Evolutionary conservation across 1,140 invertebrate species (phyloP).

Genomic region (Megalopta genalis): DNA sequence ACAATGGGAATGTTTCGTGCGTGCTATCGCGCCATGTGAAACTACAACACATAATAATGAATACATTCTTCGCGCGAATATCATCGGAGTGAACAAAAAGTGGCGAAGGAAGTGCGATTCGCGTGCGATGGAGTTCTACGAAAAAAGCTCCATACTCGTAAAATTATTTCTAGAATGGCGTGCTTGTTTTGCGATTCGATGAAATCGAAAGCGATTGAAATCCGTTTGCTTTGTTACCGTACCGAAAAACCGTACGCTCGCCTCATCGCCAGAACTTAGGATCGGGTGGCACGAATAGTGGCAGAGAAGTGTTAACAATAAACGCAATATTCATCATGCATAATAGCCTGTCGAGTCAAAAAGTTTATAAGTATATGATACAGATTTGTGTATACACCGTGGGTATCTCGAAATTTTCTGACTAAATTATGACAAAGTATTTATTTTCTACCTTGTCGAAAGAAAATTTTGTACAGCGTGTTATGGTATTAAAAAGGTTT

Average conservation of each 20-base stretch:
- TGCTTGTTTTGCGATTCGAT: too few species aligned
- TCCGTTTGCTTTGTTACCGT: too few species aligned
- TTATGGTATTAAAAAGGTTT: too few species aligned
- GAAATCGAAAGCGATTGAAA: too few species aligned
- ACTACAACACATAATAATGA: background rate
- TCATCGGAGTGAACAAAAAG: background rate
- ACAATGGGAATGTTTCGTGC: background rate
- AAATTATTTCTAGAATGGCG: too few species aligned
- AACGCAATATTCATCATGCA: slow-evolving; percentile 31
- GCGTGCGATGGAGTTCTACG: too few species aligned
- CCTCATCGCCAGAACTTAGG: background rate
- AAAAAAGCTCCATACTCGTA: too few species aligned
- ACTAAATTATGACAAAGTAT: background rate
- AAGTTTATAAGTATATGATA: too few species aligned
- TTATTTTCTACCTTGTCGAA: background rate
- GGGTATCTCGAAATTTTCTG: background rate
- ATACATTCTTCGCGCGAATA: background rate
- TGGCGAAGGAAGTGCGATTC: too few species aligned
- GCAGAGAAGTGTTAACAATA: slow-evolving; percentile 9
- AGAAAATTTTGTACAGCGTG: background rate
- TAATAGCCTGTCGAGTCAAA: too few species aligned
- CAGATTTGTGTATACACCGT: background rate
- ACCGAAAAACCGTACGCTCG: too few species aligned
- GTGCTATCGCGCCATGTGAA: background rate
- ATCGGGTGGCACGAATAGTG: slow-evolving; percentile 9